Evolutionary conservation across 92 coral and sea anemone genomes (phyloP), one percentile per base, ranked within the genome.

Genomic region (Epizoanthus stellaris): DNA sequence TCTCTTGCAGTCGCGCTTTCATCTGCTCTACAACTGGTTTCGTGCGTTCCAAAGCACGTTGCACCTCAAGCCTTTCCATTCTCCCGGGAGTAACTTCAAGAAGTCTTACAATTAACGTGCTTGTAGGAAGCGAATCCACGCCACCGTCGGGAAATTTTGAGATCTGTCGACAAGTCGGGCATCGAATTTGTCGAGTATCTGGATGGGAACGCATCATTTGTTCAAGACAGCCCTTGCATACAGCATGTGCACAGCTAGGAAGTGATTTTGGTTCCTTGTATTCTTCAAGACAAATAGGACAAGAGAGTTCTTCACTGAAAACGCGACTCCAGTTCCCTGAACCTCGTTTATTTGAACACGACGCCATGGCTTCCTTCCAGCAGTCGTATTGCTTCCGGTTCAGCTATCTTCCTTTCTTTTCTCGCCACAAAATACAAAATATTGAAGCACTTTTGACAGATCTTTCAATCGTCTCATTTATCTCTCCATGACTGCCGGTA

Each of bases 251-350:
- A 87, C 98, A 94, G n/a, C 77, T 75, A 9, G 96, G 89, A 42
- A 94, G 91, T 79, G 93, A 94, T 53, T 94, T 94, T 0, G 98
- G 98, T 49, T 94, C 98, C 25, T 75, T 88, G 20, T 92, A 91
- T 64, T 94, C 98, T 49, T 92, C 98, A 10, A 94, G 91, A 67
- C 98, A 94, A 13, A 94, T 90, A 17, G 98, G 94, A 71, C 98
- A 94, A n/a, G 92, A 88, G 65, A 94, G 84, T 68, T 94, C 98
- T 86, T 94, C 98, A 62, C 62, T 94, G 87, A 94, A 80, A 7
- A 90, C 91, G 63, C 88, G 88, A 12, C 83, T 63, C 73, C 53
- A 79, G 67, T 79, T 79, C 61, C 61, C 70, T 9, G 83, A 63
- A 5, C 52, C 43, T 64, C 60, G 71, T 0, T 57, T 20, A 23